These are phyloP conservation scores for Panthera leo DNA, from an alignment of 2,113 vertebrate species.

Conservation along the genomic window DNA sequence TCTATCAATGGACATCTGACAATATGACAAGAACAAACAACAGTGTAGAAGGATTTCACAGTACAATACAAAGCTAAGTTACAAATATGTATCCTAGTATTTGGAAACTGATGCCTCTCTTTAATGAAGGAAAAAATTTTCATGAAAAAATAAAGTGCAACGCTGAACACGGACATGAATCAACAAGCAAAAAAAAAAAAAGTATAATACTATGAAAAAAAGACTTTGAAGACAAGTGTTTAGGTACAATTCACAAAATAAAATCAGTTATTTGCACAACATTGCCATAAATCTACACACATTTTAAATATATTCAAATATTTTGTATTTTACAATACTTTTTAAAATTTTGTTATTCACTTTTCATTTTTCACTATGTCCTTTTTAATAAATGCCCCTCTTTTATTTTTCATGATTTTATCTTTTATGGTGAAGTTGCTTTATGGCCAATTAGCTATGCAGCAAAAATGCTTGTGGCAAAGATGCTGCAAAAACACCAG, in stretches of 20 bases:
- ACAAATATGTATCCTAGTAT: background rate
- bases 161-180: background rate
- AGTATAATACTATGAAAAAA: background rate
- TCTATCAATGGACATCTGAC: background rate
- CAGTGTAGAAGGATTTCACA: background rate
- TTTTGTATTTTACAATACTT: background rate
- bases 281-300: background rate
- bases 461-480: background rate
- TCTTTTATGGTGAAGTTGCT: background rate
- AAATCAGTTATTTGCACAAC: background rate
- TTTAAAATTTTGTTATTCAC: background rate
- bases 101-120: background rate
- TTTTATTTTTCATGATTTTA: background rate
- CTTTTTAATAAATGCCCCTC: background rate
- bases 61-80: background rate
- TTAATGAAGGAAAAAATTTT: background rate
- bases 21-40: background rate
- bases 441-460: background rate
- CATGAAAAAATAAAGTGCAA: background rate
- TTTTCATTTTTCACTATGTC: background rate
- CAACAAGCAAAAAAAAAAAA: background rate
- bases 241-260: background rate
- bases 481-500: background rate
- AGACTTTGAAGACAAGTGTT: background rate
- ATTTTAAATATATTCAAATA: background rate